Evolutionary conservation across 2,113 vertebrate genomes (phyloP).

Genomic region (Bubo blakistoni): DNA sequence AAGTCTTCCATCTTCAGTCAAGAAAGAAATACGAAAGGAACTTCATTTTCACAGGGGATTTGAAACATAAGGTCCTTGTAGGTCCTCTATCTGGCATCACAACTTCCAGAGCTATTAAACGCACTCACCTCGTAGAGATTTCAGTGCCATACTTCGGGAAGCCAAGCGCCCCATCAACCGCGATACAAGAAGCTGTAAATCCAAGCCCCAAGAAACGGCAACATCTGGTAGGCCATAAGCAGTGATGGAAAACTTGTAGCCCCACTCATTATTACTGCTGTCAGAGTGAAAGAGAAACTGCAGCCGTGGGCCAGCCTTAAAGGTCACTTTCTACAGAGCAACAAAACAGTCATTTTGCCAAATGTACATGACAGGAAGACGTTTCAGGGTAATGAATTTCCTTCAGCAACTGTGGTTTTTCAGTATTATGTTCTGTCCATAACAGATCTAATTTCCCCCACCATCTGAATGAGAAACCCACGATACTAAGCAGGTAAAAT

Average conservation of each 20-base stretch:
- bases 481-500: neutral
- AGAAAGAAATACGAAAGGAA: neutral
- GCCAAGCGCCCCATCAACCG: conserved; percentile 93
- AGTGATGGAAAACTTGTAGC: conserved; percentile 93
- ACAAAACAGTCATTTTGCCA: conserved; percentile 64
- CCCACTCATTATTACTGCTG: conserved; percentile 98
- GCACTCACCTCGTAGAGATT: conserved; percentile 79
- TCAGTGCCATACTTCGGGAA: conserved; percentile 88
- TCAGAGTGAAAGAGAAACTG: conserved; percentile 99
- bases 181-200: conserved; percentile 91
- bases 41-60: neutral
- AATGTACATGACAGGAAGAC: conserved; percentile 33
- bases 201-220: conserved; percentile 92
- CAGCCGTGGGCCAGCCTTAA: conserved; percentile 92
- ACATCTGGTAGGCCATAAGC: conserved; percentile 91
- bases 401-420: conserved; percentile 43
- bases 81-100: fast-evolving
- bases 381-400: conserved; percentile 51
- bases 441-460: conserved; percentile 5
- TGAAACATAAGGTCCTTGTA: fast-evolving
- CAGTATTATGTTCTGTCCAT: neutral
- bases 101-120: neutral
- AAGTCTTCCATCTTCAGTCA: fast-evolving
- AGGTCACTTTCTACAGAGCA: conserved; percentile 91
- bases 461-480: neutral